Evolutionary conservation across 2,797 vertebrate species (phyloP), one percentile per base, ranked within the genome.

Genomic region (Agapornis canus): DNA sequence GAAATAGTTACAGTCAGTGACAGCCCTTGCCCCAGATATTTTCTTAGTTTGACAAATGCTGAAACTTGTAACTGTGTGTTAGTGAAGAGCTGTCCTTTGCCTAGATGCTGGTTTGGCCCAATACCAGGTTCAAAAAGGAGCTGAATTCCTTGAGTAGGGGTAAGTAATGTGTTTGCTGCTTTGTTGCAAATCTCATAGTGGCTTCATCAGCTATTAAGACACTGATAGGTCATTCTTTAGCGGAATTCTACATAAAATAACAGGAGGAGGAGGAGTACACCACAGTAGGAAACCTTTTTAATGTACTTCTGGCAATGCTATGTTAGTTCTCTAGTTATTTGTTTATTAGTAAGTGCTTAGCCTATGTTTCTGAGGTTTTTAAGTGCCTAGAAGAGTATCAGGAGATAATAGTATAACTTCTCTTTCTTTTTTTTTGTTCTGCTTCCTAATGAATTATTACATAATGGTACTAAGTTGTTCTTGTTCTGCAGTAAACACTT

Each of bases 401-500:
- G 32, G n/a, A 49, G 25, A 73, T 39, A 80, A 20, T 49, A 66
- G 48, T 56, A 39, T 31, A 22, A 4, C 32, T 80, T 90, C 10
- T 86, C 9, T 75, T 18, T n/a, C n/a, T 49, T 40, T 10, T 12
- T 39, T 39, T 40, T 8, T 16, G 35, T n/a, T 7, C 42, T 82
- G 20, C 48, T 85, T 87, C n/a, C 31, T 79, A 68, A 72, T 89
- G 81, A 88, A 63, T 89, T 51, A 59, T 81, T 86, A 35, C 84
- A 15, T 35, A 65, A 51, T 63, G 51, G 42, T 83, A 78, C 84
- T 81, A 78, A 83, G 37, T 75, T 18, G 3, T 88, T 92, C 81
- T 63, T 94, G 84, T 93, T 94, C 79, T 72, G 40, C 81, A 37
- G 40, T 76, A 81, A 86, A 92, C 93, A 76, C 83, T 95, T 37